Conservation (phyloP, 2,113 vertebrate genomes). For the Eulemur rufifrons region DNA sequence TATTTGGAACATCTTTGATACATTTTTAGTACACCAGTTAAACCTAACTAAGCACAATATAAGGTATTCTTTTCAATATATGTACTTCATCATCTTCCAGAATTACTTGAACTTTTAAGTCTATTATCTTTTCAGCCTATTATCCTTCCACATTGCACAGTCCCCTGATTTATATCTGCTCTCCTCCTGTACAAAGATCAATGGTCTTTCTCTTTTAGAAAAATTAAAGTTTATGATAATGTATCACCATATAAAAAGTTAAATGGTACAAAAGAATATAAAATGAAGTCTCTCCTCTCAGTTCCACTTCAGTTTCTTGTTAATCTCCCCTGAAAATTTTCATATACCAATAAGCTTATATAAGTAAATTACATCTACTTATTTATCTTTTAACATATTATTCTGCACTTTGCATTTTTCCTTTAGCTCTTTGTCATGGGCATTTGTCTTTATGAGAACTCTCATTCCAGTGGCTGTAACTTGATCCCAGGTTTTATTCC, state of each 20-base stretch:
- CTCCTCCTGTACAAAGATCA: neutral
- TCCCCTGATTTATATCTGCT: neutral
- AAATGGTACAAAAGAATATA: neutral
- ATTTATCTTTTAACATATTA: conserved; percentile 2
- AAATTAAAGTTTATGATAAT: conserved; percentile 7
- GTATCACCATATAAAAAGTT: neutral
- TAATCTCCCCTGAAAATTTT: conserved; percentile 18
- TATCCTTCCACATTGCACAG: neutral
- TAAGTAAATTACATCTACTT: neutral
- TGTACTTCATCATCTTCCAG: neutral
- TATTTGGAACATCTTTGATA: conserved; percentile 19
- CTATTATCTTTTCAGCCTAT: neutral
- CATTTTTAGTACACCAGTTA: conserved; percentile 15
- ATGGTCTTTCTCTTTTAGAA: neutral
- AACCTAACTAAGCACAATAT: conserved; percentile 1
- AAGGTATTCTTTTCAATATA: neutral
- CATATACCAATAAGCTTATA: neutral
- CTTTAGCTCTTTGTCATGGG: neutral
- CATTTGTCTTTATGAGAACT: neutral
- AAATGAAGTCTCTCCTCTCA: neutral
- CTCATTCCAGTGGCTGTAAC: neutral
- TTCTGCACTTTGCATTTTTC: neutral
- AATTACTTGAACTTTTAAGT: neutral
- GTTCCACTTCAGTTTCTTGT: neutral
- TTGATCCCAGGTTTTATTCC: neutral